Evolutionary conservation across 2,113 vertebrate genomes (phyloP), one percentile per base, ranked within the genome.

Genomic region (Ancistrus triradiatus): DNA sequence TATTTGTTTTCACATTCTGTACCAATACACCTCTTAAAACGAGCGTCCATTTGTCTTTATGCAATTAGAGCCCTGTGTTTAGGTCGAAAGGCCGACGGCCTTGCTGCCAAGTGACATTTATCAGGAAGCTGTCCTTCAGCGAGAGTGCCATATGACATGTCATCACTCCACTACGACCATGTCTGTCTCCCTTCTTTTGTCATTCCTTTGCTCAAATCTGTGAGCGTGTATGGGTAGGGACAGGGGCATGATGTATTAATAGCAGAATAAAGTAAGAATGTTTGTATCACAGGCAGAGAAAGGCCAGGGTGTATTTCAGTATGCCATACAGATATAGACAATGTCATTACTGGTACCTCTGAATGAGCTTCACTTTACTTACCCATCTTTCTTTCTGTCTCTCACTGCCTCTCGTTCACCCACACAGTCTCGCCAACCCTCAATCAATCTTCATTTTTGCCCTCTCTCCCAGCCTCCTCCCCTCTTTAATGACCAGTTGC

Each of bases 391-490:
- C 58, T 62, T 66, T 55, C 52, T 53, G 40, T 57, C 58, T 38
- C 71, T 51, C 57, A 40, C 76, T 56, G 46, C 4, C 69, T 59
- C 74, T 40, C 43, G 35, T 31, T 28, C 47, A 25, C 59, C 33
- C 33, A 43, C 60, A 53, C 17, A 9, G 35, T 59, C 51, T 53
- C 51, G 8, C 58, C 21, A 46, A 42, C 42, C 59, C 69, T 57
- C 72, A 66, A 80, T 84, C 82, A 76, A 73, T 85, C 83, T 79
- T 80, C 74, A 80, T 85, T 84, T 80, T 73, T 65, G 56, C 44
- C 40, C 55, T 35, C 50, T 38, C 24, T 50, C 57, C 11, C 49
- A 28, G 53, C 52, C 52, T 56, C 2, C 49, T 31, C 58, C 52
- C 63, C 38, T 33, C 68, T 73, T 63, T 56, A 53, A 68, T 19